Base-by-base conservation (phyloP, 2,888 invertebrate genomes). In the Ecliptopera silaceata region DNA sequence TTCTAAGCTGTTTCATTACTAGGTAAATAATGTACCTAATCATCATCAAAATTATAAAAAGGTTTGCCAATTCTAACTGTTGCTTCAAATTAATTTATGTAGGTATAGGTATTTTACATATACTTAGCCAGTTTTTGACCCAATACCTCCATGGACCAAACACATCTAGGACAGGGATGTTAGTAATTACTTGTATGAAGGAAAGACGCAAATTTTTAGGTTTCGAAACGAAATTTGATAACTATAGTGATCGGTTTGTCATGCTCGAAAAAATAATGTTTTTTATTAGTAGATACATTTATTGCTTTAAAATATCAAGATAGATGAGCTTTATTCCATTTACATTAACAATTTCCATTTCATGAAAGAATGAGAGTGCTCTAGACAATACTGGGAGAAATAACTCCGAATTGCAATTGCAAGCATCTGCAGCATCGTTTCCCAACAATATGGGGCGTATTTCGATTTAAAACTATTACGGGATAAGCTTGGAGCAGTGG, bases 391-490 rank as follows among this genome's bases (percentile, higher is more conserved):
- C 63, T 59, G 58, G 56, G 46, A 48, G 49, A 45, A 51, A 72
- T 68, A 65, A 64, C 29, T 64, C 56, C 50, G 49, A 58, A 46
- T 55, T 38, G 57, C 55, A 61, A 56, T 57, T 48, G 41, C 47
- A 51, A 36, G 39, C 49, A 54, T 49, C 38, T 22, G 42, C 8
- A 43, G 42, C 39, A 13, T 36, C 44, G 38, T 52, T 43, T 34
- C 36, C n/a, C 57, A 64, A 69, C 71, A 71, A 69, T 65, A 66
- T 47, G 42, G 42, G 43, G 29, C 48, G 53, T 64, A 54, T 61
- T 70, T 42, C 71, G 65, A 69, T 71, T 71, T 59, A 59, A 66
- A 71, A 69, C 69, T 68, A 66, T 63, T 66, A 59, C 45, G 39
- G 61, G 55, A 62, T 51, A 49, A 64, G 46, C 44, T 13, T 8